A percentile compares a stretch with the other conserved stretches of the same genome.
These are phyloP conservation scores for Momotus momota DNA, from an alignment of 2,797 vertebrate genomes.

Conservation along the genomic window DNA sequence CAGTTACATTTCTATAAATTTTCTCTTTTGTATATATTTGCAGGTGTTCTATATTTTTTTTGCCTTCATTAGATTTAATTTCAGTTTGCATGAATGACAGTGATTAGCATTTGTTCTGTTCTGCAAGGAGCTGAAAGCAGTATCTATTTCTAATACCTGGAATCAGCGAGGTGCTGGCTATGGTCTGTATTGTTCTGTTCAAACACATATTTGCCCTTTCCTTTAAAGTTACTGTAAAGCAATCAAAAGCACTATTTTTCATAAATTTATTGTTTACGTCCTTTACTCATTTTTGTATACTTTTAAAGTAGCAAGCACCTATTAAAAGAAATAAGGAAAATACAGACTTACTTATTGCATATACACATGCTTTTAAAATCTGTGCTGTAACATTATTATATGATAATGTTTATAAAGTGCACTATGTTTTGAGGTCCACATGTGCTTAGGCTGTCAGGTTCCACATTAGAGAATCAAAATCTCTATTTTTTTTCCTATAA, in stretches of 20 bases:
- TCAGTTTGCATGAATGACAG: not conserved
- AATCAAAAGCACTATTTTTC: not conserved
- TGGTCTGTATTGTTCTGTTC: not conserved
- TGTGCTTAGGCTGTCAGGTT: not conserved
- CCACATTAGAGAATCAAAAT: not conserved
- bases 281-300: not conserved
- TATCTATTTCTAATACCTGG: not conserved
- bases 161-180: not conserved
- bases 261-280: not conserved
- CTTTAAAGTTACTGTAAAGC: not conserved
- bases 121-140: not conserved
- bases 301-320: not conserved
- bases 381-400: not conserved
- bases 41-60: not conserved
- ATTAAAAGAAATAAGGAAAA: not conserved
- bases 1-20: not conserved
- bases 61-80: not conserved
- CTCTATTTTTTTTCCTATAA: not conserved
- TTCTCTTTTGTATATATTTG: not conserved
- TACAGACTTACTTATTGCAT: not conserved
- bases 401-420: not conserved
- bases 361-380: not conserved
- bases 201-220: not conserved
- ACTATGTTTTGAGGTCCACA: not conserved
- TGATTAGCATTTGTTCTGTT: not conserved